phyloP scores from a whole-genome alignment of 2,113 vertebrate genomes.

The Andinoacara biseriatus region DNA sequence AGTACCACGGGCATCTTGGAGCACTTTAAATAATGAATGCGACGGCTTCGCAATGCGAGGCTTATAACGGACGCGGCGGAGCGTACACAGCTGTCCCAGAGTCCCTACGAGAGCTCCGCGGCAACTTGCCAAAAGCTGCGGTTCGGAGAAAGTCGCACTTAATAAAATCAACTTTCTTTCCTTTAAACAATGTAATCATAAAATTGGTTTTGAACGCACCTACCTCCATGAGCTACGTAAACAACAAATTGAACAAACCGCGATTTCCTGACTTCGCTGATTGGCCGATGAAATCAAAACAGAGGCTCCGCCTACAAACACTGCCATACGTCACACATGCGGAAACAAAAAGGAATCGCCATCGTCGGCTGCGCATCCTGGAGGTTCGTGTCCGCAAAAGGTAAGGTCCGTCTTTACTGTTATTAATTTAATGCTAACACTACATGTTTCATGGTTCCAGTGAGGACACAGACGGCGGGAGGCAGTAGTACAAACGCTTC shows the following conservation, averaged over 20 bases:
- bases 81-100: not conserved
- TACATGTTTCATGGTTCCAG: not conserved
- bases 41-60: not conserved
- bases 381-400: not conserved
- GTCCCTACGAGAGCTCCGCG: too few relatives aligned
- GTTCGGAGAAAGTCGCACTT: fast-evolving
- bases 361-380: not conserved
- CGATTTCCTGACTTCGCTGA: constrained; percentile 67
- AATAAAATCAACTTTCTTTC: not conserved
- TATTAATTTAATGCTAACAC: not conserved
- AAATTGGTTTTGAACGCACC: not conserved
- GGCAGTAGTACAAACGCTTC: too few relatives aligned
- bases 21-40: constrained; percentile 27
- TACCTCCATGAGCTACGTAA: not conserved
- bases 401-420: constrained; percentile 14
- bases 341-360: constrained; percentile 31
- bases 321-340: not conserved
- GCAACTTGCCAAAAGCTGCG: not conserved
- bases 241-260: constrained; percentile 77
- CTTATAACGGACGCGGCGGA: not conserved
- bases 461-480: not conserved
- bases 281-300: constrained; percentile 54
- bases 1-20: constrained; percentile 63
- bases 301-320: constrained; percentile 14
- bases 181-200: too few relatives aligned